Percentiles rank a stretch among this genome's conserved stretches.
Evolutionary conservation across 2,888 invertebrate species (phyloP).

Genomic region (Oscheius sp.): DNA sequence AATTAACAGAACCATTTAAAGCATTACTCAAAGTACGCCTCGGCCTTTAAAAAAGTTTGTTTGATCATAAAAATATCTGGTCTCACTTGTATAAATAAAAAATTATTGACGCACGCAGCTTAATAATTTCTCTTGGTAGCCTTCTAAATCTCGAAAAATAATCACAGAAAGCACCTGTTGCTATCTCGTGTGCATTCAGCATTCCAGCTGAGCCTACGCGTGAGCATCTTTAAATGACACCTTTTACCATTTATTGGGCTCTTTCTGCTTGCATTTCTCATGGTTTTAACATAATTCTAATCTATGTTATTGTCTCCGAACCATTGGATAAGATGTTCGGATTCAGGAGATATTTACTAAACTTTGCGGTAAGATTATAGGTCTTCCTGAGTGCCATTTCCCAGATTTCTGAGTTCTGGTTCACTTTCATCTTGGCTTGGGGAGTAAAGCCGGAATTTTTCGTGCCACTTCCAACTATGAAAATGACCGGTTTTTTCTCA

Average conservation of each 20-base stretch:
- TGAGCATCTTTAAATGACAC: background rate
- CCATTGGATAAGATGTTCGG: constrained; percentile 12
- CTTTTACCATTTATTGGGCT: constrained; percentile 11
- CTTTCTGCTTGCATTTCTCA: background rate
- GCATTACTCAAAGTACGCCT: too few species aligned
- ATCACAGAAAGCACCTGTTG: too few species aligned
- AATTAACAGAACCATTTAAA: background rate
- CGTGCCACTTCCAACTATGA: background rate
- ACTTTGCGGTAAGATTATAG: constrained; percentile 15
- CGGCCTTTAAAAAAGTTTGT: too few species aligned
- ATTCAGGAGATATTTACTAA: background rate
- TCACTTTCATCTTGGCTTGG: constrained; percentile 19
- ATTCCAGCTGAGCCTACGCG: too few species aligned
- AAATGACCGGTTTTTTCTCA: constrained; percentile 7
- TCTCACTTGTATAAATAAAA: too few species aligned
- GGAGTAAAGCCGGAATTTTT: constrained; percentile 14
- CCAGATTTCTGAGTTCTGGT: constrained; percentile 20
- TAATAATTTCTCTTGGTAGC: too few species aligned
- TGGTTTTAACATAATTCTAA: constrained; percentile 2
- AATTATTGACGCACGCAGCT: too few species aligned
- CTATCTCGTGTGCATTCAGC: too few species aligned
- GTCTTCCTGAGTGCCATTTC: too few species aligned
- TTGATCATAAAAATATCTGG: too few species aligned
- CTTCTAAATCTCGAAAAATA: too few species aligned
- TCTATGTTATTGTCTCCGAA: background rate